Evolutionary conservation across 1,140 invertebrate species (phyloP), one percentile per base, ranked within the genome.

Genomic region (Hydropsyche tenuis): DNA sequence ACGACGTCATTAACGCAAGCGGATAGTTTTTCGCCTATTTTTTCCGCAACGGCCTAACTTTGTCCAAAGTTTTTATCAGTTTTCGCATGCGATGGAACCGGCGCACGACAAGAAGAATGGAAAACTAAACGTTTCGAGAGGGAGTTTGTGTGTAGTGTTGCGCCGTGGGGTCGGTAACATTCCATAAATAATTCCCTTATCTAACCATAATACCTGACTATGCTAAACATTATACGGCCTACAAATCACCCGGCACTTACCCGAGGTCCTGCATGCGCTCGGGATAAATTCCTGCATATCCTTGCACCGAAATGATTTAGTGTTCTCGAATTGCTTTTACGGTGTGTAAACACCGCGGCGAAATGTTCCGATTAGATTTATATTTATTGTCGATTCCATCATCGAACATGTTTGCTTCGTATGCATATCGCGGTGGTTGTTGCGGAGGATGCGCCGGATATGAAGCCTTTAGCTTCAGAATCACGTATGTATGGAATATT

Each of bases 171-270:
- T 70, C 68, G 68, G 48, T 37, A 70, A 70, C 68, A 70, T 70
- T 70, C 68, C 68, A 70, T 70, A 70, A 70, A 70, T 70, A 70
- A 70, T 70, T 70, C 68, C 68, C 68, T 70, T 70, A 70, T 70
- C 68, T 70, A 46, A 46, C 68, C 37, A 70, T 56, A 70, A 70
- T 70, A 70, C 48, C 68, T 42, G 68, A 70, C 68, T 65, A n/a
- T 65, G 68, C 68, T 70, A 56, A 70, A 70, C 68, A 70, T 70
- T 70, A 70, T 70, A 56, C 48, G 43, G 43, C 68, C 68, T 56
- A 70, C 68, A 70, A 70, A 70, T 70, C 68, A 70, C 68, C 43
- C 2, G 5, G 37, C 68, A 70, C 68, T 70, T 56, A 70, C 48
- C 27, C 30, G 25, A 56, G 23, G 43, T 46, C 48, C 46, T 65